Base-by-base conservation (phyloP, 2,113 vertebrate genomes). In the Hiodon tergisus region DNA sequence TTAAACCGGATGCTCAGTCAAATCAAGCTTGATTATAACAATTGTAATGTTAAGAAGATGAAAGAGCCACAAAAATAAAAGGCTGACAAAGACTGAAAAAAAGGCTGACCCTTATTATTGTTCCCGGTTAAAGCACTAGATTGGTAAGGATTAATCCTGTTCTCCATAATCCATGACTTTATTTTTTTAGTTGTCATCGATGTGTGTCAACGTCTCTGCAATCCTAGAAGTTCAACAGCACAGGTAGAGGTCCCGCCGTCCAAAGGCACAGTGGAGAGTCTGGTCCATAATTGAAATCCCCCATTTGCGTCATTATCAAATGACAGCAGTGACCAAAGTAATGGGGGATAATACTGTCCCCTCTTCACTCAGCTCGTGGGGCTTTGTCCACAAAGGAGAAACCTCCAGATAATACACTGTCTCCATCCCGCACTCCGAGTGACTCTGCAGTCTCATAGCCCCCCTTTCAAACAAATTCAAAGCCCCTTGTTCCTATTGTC, bases 331-430 rank as follows among this genome's bases (percentile, higher is more conserved):
- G 68, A 77, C 78, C 31, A 54, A 62, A 71, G 67, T 69, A n/a
- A 16, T 47, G 48, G 51, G 3, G 16, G 16, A 17, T 75, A 78
- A 80, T 78, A 77, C 74, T 76, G 72, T 79, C 78, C 65, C 72
- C 46, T 75, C 73, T 57, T 66, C 62, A 70, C 5, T 48, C 67
- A 68, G 57, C 68, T 70, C 67, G 50, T 2, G 77, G 71, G 51
- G 53, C 77, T 76, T 80, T 80, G 82, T 79, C 80, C 80, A 82
- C 74, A 78, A 80, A 79, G 6, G 53, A n/a, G 55, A 76, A 68
- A 69, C 48, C 63, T 13, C 13, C 54, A 70, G 71, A 82, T 78
- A 82, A 81, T 77, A 61, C 16, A 75, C 72, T 71, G 69, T 68
- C 77, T 75, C 79, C 72, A 58, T 55, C 61, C 76, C 60, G 66